phyloP scores from a whole-genome alignment of 2,113 vertebrate genomes.

The Channa argus region DNA sequence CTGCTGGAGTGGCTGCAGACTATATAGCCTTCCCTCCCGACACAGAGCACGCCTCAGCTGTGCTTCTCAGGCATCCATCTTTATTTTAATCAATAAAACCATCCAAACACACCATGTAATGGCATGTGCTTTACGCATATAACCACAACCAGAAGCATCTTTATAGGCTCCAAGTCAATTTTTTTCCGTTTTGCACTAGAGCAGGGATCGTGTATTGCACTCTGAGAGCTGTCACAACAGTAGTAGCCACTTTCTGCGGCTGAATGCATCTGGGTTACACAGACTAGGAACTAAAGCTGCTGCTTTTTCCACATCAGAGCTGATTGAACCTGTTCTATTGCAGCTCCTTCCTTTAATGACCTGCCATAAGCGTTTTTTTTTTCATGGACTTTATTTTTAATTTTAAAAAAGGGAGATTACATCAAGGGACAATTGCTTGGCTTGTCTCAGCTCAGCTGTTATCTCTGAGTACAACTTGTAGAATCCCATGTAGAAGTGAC shows the following conservation, averaged over 20 bases:
- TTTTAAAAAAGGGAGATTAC: constrained; percentile 39
- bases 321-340: constrained; percentile 17
- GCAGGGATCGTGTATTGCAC: not conserved
- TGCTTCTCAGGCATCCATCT: not conserved
- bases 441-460: constrained; percentile 25
- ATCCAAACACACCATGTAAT: not conserved
- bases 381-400: constrained; percentile 12
- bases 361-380: not conserved
- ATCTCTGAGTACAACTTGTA: not conserved
- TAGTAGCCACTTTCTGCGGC: not conserved
- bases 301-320: not conserved
- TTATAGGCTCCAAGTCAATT: not conserved
- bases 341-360: constrained; percentile 7
- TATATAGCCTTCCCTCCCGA: no score
- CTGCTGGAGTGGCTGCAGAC: no score
- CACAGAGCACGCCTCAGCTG: not conserved
- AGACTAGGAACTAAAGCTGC: not conserved
- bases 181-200: not conserved
- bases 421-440: constrained; percentile 17
- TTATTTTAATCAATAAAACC: not conserved
- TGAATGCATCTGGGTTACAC: not conserved
- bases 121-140: not conserved
- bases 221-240: not conserved
- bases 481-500: not conserved
- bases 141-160: not conserved